Conservation (phyloP, 2,113 vertebrate genomes). For the Gila orcuttii region DNA sequence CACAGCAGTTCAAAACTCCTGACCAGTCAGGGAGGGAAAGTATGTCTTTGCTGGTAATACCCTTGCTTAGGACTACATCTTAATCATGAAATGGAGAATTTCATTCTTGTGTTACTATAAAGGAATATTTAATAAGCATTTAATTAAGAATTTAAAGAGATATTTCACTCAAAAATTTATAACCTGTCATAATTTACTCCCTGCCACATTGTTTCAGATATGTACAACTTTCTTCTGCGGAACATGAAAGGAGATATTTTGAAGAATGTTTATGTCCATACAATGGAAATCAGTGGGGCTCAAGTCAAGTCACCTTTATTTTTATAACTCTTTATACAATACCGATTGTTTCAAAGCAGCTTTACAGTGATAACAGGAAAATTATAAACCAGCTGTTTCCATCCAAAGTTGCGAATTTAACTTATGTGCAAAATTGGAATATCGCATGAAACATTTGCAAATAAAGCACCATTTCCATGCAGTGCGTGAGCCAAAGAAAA, state of each 20-base stretch:
- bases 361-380: no score
- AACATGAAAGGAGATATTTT: not conserved
- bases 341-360: no score
- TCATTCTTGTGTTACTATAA: not conserved
- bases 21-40: not conserved
- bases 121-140: not conserved
- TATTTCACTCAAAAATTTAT: not conserved
- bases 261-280: not conserved
- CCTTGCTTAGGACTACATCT: not conserved
- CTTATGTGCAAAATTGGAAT: no score
- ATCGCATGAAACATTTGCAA: no score
- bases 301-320: not conserved
- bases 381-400: no score
- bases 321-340: no score
- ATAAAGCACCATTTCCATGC: no score
- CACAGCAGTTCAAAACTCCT: slow-evolving; percentile 10
- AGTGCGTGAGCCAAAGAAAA: no score
- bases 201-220: not conserved
- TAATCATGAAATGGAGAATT: not conserved
- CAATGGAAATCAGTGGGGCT: not conserved
- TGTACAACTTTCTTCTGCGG: not conserved
- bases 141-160: not conserved
- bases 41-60: not conserved
- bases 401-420: no score
- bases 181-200: not conserved